Evolutionary conservation across 2,888 invertebrate genomes (phyloP), one percentile per base, ranked within the genome.

Genomic region (Ptilodon capucinus): DNA sequence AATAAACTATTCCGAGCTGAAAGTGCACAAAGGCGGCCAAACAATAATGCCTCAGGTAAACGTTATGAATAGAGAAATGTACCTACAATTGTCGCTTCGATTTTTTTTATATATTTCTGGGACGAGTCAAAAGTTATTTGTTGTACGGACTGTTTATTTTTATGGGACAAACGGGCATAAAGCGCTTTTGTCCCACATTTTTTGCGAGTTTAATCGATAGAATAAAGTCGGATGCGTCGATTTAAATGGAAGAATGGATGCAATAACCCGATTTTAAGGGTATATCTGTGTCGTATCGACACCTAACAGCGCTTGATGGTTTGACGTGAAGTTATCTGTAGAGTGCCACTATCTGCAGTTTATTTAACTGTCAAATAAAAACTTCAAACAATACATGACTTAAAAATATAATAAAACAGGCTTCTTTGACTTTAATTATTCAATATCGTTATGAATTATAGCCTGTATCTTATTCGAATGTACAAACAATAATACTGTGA

Each of bases 81-180:
- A 80, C 76, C 82, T 23, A 82, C 84, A 76, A 83, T 85, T 81
- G 86, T 80, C 75, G 64, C 54, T 57, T 68, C 64, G 79, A 81
- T 76, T 76, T 84, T 85, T 74, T 32, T 28, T 28, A n/a, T n/a
- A n/a, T n/a, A n/a, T n/a, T 28, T 38, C 19, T 19, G 76, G 84
- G 84, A 74, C 84, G 79, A 87, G 88, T 86, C 85, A 86, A 85
- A 84, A 84, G 82, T 86, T 81, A 84, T 76, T 70, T 63, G 66
- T 61, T 68, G 64, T 71, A 68, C 64, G 71, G 71, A 69, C 73
- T 81, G 80, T 81, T 80, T 84, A 80, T 79, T 83, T 84, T 84
- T 76, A 81, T 67, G 71, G 66, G 73, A 74, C 70, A 67, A 64
- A 65, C 59, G 67, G 71, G 67, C 68, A 74, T 72, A 76, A 72